Evolutionary conservation across 2,888 invertebrate species (phyloP), one percentile per base, ranked within the genome.

Genomic region (Lysandra bellargus): DNA sequence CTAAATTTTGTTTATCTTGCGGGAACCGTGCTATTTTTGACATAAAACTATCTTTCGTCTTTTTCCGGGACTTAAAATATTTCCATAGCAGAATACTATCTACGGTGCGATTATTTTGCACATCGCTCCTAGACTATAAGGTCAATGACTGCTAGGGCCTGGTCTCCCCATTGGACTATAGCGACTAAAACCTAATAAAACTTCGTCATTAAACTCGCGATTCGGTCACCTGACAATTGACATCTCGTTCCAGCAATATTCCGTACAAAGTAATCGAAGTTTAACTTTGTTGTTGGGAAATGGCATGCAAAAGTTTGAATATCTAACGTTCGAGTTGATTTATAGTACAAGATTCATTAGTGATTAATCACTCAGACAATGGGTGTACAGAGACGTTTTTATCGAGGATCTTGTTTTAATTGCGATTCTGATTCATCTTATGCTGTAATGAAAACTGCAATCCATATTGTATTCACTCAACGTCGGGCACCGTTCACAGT

Each of bases 331-430:
- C 80, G 80, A 73, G 80, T 79, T 82, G 81, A 82, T 82, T 83
- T 82, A 83, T 83, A 80, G 81, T 79, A 75, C 81, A 83, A 83
- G 80, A 82, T 83, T 80, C 80, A 74, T 76, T 80, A 80, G 83
- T 82, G 81, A 82, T 83, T 83, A 82, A 81, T 82, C 82, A 82
- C 60, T 57, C 30, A 73, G 30, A 60, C 73, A 60, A 79, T 60
- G 53, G 61, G 79, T 78, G 79, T 79, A 79, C 53, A 80, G 37
- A 17, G 37, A 73, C 75, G 60, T 79, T 61, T 74, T 79, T 75
- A 74, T 79, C 60, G 53, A 61, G n/a, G 40, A 79, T 61, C 61
- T 79, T 44, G 40, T 79, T 75, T 78, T 79, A 75, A 75, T 79
- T 61, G 79, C 14, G 30, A 61, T 61, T 79, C 37, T 61, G 74